phyloP scores from a whole-genome alignment of 2,888 invertebrate genomes.

The Amphipyra tragopoginis region DNA sequence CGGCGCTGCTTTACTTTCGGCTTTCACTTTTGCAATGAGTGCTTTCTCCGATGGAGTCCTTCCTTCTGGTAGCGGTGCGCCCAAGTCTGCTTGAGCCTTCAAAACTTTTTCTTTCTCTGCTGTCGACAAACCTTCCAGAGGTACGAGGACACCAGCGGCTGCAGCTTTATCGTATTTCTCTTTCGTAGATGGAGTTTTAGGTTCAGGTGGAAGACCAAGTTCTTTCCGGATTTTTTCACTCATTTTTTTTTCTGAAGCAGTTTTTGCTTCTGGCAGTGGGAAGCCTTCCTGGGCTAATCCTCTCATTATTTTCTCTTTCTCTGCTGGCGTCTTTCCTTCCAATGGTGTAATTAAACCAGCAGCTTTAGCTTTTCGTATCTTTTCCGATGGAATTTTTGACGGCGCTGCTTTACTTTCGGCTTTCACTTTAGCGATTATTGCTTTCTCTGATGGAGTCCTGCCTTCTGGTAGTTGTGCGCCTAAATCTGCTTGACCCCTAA shows the following conservation, averaged over 20 bases:
- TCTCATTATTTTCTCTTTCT: conserved; percentile 55
- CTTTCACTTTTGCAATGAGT: conserved; percentile 20
- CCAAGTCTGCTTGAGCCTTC: conserved; percentile 8
- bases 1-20: neutral
- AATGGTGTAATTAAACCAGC: conserved; percentile 22
- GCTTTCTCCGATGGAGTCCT: conserved; percentile 18
- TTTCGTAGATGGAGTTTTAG: conserved; percentile 53
- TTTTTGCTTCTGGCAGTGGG: conserved; percentile 27
- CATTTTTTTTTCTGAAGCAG: conserved; percentile 50
- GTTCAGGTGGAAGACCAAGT: conserved; percentile 63
- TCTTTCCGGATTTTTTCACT: conserved; percentile 59
- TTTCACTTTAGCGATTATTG: conserved; percentile 43
- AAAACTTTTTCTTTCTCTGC: conserved; percentile 33
- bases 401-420: conserved; percentile 16
- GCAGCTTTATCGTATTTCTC: conserved; percentile 54
- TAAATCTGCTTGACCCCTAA: conserved; percentile 24
- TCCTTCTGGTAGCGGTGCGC: conserved; percentile 30
- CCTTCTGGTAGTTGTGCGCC: conserved; percentile 46
- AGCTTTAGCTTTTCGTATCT: conserved; percentile 24
- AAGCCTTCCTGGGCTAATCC: conserved; percentile 21
- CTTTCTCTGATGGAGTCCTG: conserved; percentile 47
- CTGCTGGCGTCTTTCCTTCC: conserved; percentile 36
- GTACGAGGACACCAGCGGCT: conserved; percentile 52
- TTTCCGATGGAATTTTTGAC: conserved; percentile 14
- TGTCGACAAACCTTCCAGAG: conserved; percentile 51